phyloP scores from a whole-genome alignment of 2,888 invertebrate species.

The Coremacera marginata region DNA sequence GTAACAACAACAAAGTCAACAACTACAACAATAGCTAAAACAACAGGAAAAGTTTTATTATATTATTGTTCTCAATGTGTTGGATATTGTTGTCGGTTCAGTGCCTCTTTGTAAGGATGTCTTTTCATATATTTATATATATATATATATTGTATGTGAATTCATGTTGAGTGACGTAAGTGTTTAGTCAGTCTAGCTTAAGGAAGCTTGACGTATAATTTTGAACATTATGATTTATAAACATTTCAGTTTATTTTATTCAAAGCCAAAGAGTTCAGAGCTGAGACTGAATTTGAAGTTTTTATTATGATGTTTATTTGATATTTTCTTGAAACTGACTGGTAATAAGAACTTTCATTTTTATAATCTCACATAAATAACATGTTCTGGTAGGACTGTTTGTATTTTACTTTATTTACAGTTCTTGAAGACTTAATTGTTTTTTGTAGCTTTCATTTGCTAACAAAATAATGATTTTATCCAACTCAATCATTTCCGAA shows the following conservation, averaged over 20 bases:
- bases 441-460: too few species aligned
- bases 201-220: background rate
- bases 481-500: too few species aligned
- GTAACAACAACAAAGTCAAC: background rate
- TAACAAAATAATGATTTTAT: too few species aligned
- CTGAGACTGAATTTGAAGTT: background rate
- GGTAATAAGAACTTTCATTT: background rate
- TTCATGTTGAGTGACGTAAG: background rate
- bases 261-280: background rate
- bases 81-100: background rate
- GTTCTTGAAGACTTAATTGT: too few species aligned
- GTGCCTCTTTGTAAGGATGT: background rate
- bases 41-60: background rate
- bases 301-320: background rate
- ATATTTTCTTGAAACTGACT: background rate
- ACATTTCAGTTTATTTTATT: background rate
- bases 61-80: slow-evolving; percentile 3
- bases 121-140: background rate
- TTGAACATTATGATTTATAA: background rate
- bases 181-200: background rate
- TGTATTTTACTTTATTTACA: too few species aligned
- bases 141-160: background rate
- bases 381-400: too few species aligned
- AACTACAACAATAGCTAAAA: slow-evolving; percentile 10
- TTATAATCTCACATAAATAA: background rate